phyloP scores from a whole-genome alignment of 2,797 vertebrate species.

The Rhinogobio ventralis region DNA sequence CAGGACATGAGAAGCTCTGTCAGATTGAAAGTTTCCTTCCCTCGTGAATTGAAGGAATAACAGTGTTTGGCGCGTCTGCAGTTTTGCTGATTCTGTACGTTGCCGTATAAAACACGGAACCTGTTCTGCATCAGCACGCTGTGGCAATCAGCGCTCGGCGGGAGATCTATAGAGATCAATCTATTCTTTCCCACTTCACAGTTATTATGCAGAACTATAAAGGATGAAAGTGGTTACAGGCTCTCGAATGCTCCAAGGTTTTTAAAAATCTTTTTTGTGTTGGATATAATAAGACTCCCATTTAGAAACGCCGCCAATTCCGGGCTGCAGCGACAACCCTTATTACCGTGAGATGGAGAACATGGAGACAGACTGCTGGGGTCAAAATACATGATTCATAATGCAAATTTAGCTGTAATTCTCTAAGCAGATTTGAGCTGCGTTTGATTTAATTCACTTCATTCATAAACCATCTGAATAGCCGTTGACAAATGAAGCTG shows the following conservation, averaged over 20 bases:
- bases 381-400: conserved; percentile 27
- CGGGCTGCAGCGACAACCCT: conserved; percentile 19
- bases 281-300: conserved; percentile 19
- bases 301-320: conserved; percentile 22
- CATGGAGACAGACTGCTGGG: conserved; percentile 59
- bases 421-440: conserved; percentile 29
- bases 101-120: neutral
- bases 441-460: conserved; percentile 31
- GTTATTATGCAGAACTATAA: conserved; percentile 16
- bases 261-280: conserved; percentile 35
- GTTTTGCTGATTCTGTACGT: neutral
- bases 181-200: neutral
- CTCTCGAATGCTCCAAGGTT: neutral
- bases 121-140: neutral
- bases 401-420: conserved; percentile 34
- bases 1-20: neutral
- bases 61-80: neutral
- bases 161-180: conserved; percentile 18
- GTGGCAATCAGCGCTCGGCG: neutral
- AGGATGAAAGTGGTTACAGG: conserved; percentile 23
- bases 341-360: conserved; percentile 52
- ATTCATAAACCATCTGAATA: neutral
- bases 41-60: neutral
- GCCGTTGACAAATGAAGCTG: conserved; percentile 10
- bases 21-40: neutral